These are phyloP conservation scores for Bembecia ichneumoniformis DNA, from an alignment of 2,888 invertebrate species.

Conservation along the genomic window DNA sequence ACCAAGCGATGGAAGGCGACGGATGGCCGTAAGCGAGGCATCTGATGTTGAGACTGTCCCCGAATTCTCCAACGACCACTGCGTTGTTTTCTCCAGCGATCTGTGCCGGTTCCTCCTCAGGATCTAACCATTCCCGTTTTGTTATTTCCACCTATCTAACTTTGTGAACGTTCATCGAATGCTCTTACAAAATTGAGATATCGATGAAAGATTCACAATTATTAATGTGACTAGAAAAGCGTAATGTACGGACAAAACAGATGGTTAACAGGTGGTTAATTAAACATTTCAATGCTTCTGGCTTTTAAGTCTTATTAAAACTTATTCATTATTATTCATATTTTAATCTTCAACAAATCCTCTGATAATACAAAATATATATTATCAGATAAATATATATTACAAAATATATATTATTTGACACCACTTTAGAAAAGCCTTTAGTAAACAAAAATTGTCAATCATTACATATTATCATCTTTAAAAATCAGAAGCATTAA, in stretches of 20 bases:
- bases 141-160: constrained; percentile 19
- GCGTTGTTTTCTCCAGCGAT: constrained; percentile 78
- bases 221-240: constrained; percentile 20
- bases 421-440: too few species aligned
- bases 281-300: not conserved
- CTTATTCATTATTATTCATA: too few species aligned
- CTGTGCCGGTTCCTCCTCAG: constrained; percentile 69
- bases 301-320: not conserved
- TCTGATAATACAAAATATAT: too few species aligned
- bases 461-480: too few species aligned
- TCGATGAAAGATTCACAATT: constrained; percentile 29
- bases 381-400: too few species aligned
- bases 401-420: too few species aligned
- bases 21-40: constrained; percentile 90
- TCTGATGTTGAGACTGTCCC: constrained; percentile 78
- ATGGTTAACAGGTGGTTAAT: not conserved
- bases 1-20: constrained; percentile 85
- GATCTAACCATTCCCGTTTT: constrained; percentile 62
- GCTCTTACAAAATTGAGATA: constrained; percentile 11
- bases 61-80: constrained; percentile 78
- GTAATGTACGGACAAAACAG: not conserved
- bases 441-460: too few species aligned
- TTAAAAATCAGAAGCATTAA: too few species aligned
- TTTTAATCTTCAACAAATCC: too few species aligned
- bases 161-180: constrained; percentile 23